Evolutionary conservation across 1,140 invertebrate species (phyloP), one percentile per base, ranked within the genome.

Genomic region (Apis laboriosa): DNA sequence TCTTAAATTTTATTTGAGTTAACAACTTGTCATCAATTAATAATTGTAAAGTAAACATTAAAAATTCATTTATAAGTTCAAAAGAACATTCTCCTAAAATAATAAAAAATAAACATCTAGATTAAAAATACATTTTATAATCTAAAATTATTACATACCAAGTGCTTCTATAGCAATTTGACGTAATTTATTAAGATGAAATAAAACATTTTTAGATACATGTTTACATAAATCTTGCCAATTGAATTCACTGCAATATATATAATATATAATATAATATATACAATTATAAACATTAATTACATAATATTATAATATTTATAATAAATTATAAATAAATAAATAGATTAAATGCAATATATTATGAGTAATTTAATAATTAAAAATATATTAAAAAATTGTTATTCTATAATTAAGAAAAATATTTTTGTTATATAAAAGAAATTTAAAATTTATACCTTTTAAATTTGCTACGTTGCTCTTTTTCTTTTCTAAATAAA

Each of bases 61-160:
- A 92, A 63, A 96, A 95, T 90, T 96, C 96, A 90, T 97, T 95
- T 51, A 96, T 92, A 17, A 96, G 90, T 77, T 96, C 95, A 82
- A 93, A 87, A 55, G 94, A 84, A 66, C 86, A 84, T 15, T 87
- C 91, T 76, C 84, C 92, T 93, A 56, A 34, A 90, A 88, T 56
- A 85, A 68, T 60, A 83, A 84, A 28, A 83, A 79, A 76, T 24
- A 70, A 72, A 51, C 13, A 77, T 43, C 5, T 43, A 43, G 34
- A 43, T 19, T 21, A 60, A 19, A 0, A 64, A 55, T 43, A 15
- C 19, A 43, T 43, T 43, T 70, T 51, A 64, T 66, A 7, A 51
- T 66, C 55, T 15, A 21, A 60, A 79, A 49, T 71, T 64, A 60
- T 61, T 86, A 85, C 87, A 84, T 68, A 93, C 93, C 90, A 68